These are phyloP conservation scores for Stigmatopora argus DNA, from an alignment of 2,113 vertebrate species.

Conservation along the genomic window DNA sequence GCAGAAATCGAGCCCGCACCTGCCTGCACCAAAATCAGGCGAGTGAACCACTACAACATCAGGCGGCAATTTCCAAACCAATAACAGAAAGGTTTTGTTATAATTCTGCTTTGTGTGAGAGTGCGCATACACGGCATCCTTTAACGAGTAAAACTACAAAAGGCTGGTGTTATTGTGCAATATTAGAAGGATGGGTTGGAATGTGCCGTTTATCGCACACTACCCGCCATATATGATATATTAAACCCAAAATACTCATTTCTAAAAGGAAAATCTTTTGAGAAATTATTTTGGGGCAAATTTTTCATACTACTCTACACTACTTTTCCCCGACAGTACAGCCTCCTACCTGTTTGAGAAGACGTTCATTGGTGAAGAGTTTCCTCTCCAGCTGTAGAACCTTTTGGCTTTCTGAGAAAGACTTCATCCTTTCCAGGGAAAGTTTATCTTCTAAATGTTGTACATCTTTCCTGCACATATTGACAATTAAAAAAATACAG, in stretches of 20 bases:
- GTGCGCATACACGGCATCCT: neutral
- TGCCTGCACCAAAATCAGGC: too few species aligned
- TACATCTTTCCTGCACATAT: conserved; percentile 74
- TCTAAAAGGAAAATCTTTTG: neutral
- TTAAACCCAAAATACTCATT: too few species aligned
- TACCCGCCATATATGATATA: too few species aligned
- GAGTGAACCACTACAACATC: too few species aligned
- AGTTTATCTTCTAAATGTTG: conserved; percentile 81
- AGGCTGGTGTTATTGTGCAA: neutral
- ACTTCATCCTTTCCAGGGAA: conserved; percentile 89
- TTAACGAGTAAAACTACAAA: neutral
- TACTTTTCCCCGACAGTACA: neutral
- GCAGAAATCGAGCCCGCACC: too few species aligned
- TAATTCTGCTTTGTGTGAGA: neutral
- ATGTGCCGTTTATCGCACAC: too few species aligned
- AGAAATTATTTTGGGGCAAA: neutral
- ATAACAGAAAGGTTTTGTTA: neutral
- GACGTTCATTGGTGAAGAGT: conserved; percentile 79
- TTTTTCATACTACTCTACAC: neutral
- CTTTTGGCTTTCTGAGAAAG: conserved; percentile 89
- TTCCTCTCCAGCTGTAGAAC: conserved; percentile 89
- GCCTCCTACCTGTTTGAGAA: conserved; percentile 72
- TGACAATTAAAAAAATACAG: neutral
- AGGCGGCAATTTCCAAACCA: neutral
- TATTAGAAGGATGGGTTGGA: neutral